Base-by-base conservation (phyloP, 2,113 vertebrate genomes). In the Malurus melanocephalus region DNA sequence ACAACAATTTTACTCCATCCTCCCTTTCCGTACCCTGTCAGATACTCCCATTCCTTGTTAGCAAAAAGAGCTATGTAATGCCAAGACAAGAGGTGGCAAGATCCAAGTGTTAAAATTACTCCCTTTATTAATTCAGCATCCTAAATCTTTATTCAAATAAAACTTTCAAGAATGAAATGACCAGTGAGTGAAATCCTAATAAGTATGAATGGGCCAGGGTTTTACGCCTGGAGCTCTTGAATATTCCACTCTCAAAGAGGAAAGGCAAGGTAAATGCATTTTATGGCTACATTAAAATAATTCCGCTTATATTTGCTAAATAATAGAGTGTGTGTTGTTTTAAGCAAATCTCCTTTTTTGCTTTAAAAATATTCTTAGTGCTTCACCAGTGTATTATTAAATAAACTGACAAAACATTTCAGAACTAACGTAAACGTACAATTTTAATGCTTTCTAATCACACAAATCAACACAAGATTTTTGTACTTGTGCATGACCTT, bases 391-490 rank as follows among this genome's bases (percentile, higher is more conserved):
- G 57, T 95, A 92, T 95, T 97, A 96, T 95, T 96, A 96, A 97
- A 97, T 97, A 96, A 97, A 97, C 80, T 93, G 94, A 95, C 94
- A 97, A 93, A 97, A 96, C 90, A 94, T 96, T 94, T 95, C 86
- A 80, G 93, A 94, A 94, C 96, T 91, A 95, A 96, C 89, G 90
- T 93, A 97, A 97, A 97, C 15, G 79, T 97, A 60, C 95, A 93
- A 95, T 97, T 98, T 97, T 97, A 97, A 98, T 98, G 98, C 97
- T 97, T 98, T 96, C 98, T 98, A 98, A 98, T 98, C 98, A 97
- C 96, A 97, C 97, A 97, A 99, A 99, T 99, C 98, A 98, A 98
- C 98, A 98, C 91, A 97, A 98, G 97, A 97, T 98, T 98, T 98
- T 97, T 97, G 97, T 97, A 97, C 92, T 98, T 98, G 97, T 96